These are phyloP conservation scores for Drosophila repleta DNA, from an alignment of 1,140 invertebrate species.

Conservation along the genomic window DNA sequence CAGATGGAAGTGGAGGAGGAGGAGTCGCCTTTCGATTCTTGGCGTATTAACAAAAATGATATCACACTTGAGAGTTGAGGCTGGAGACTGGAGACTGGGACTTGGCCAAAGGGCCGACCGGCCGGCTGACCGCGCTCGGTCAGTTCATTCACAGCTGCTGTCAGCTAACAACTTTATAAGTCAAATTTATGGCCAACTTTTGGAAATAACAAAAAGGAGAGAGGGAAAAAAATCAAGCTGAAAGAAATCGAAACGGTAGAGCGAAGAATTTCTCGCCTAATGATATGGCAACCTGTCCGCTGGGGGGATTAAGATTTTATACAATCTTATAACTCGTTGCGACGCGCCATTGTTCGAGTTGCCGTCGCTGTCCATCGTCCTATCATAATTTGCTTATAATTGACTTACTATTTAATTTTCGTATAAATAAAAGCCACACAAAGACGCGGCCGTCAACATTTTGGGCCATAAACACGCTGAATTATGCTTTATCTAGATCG, in stretches of 20 bases:
- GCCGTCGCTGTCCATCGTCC: constrained; percentile 6
- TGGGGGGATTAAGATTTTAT: constrained; percentile 73
- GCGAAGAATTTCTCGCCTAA: constrained; percentile 35
- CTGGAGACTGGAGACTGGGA: too few relatives aligned
- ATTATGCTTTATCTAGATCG: constrained; percentile 63
- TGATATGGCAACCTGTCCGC: constrained; percentile 58
- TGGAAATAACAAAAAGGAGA: constrained; percentile 8
- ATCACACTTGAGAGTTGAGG: constrained; percentile 29
- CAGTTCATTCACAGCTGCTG: constrained; percentile 67
- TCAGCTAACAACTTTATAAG: constrained; percentile 77
- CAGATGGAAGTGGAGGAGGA: neutral
- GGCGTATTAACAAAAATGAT: constrained; percentile 23
- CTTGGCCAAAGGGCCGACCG: too few relatives aligned
- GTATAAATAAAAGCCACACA: constrained; percentile 59
- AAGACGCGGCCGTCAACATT: constrained; percentile 34
- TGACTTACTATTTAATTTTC: constrained; percentile 77
- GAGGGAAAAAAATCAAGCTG: constrained; percentile 9
- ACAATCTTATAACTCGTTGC: constrained; percentile 48
- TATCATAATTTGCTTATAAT: constrained; percentile 71
- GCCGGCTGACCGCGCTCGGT: constrained; percentile 1
- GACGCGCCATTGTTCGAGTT: constrained; percentile 40
- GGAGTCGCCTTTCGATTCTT: constrained; percentile 8
- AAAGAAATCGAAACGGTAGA: constrained; percentile 44
- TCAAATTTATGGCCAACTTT: constrained; percentile 65
- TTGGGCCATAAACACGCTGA: constrained; percentile 43